These are phyloP conservation scores for Melipona beecheii DNA, from an alignment of 2,888 invertebrate genomes.

Conservation along the genomic window DNA sequence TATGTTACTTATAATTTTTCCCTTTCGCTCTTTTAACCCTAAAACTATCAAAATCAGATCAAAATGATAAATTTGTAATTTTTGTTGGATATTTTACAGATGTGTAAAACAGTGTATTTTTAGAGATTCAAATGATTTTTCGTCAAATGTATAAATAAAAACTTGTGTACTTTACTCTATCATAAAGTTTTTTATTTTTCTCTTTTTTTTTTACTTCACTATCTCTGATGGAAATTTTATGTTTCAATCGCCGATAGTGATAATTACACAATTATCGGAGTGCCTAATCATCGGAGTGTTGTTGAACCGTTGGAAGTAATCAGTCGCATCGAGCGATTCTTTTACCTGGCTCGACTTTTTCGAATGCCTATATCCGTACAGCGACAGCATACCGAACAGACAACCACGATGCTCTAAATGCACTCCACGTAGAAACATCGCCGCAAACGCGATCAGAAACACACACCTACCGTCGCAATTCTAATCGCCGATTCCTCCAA, in stretches of 20 bases:
- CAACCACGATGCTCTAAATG: slow-evolving; percentile 25
- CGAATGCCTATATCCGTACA: slow-evolving; percentile 30
- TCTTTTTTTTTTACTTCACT: no score
- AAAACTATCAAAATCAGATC: no score
- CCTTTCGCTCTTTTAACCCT: neutral
- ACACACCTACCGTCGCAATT: slow-evolving; percentile 25
- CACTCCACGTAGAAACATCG: slow-evolving; percentile 32
- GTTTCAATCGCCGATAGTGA: no score
- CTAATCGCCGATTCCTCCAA: slow-evolving; percentile 39
- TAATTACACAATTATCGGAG: neutral
- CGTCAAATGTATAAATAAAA: no score
- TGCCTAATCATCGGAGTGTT: neutral
- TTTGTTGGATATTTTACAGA: no score
- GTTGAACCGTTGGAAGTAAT: neutral
- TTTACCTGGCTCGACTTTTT: neutral
- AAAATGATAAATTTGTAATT: no score
- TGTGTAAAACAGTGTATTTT: no score
- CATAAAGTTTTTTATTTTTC: no score
- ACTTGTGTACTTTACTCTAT: no score
- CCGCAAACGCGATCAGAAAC: slow-evolving; percentile 53
- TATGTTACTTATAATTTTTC: neutral
- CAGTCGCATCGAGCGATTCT: neutral
- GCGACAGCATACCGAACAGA: slow-evolving; percentile 34
- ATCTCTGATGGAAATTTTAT: no score
- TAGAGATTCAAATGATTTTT: no score